Conservation (phyloP, 2,113 vertebrate species). For the Pica pica region DNA sequence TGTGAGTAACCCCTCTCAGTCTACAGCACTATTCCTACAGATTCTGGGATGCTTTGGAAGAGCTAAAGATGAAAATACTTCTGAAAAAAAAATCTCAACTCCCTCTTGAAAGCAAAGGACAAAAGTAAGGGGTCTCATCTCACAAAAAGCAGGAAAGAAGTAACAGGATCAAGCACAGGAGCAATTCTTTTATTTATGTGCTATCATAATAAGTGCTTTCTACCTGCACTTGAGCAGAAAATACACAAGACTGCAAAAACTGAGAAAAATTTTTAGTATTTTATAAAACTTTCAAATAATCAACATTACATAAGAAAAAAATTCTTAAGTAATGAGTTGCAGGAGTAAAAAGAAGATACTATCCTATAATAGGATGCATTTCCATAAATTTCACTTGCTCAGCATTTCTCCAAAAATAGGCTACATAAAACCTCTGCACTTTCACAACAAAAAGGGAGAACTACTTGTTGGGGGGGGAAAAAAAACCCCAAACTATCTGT, state of each 20-base stretch:
- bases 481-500: not conserved
- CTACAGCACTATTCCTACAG: not conserved
- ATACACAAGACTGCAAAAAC: not conserved
- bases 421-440: not conserved
- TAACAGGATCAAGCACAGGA: not conserved
- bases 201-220: not conserved
- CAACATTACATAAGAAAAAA: not conserved
- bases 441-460: not conserved
- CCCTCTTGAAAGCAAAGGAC: not conserved
- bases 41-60: not conserved
- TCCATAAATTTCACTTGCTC: not conserved
- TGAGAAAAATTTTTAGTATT: not conserved
- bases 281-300: not conserved
- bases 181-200: not conserved
- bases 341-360: not conserved
- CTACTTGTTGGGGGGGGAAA: not conserved
- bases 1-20: not conserved
- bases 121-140: not conserved
- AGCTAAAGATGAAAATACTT: not conserved
- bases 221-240: not conserved
- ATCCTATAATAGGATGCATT: not conserved
- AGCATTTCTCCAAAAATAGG: not conserved
- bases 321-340: not conserved
- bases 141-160: not conserved
- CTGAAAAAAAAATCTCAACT: fast-evolving